Conservation (phyloP, 2,888 invertebrate species). For the Azorinus chamasolen region DNA sequence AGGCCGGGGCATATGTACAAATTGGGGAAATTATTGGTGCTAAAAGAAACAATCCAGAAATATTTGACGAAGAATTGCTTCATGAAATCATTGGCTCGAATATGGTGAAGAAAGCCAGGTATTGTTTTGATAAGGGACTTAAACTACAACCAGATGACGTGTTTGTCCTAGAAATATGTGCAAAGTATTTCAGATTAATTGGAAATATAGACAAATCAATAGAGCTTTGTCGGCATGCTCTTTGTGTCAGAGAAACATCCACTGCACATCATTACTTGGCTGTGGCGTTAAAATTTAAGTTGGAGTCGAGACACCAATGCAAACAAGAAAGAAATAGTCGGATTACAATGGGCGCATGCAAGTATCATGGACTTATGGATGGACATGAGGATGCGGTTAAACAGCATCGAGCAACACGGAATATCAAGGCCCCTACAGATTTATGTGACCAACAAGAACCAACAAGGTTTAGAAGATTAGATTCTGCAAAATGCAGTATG, state of each 20-base stretch:
- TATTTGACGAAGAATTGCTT: no score
- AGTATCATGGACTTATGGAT: slow-evolving; percentile 17
- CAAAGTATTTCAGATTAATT: slow-evolving; percentile 30
- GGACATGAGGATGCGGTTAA: no score
- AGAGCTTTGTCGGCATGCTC: slow-evolving; percentile 17
- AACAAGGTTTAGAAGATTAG: no score
- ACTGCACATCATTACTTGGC: slow-evolving; percentile 35
- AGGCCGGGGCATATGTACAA: slow-evolving; percentile 27
- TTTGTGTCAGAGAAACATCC: slow-evolving; percentile 24
- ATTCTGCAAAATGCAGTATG: no score
- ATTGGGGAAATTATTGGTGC: slow-evolving; percentile 20
- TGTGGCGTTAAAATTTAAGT: slow-evolving; percentile 30
- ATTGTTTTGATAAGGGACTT: slow-evolving; percentile 21
- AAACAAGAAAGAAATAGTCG: background rate
- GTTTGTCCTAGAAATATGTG: slow-evolving; percentile 39
- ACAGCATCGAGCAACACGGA: no score
- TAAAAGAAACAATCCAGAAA: background rate
- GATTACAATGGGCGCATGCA: background rate
- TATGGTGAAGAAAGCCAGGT: background rate
- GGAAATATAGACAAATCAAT: slow-evolving; percentile 14
- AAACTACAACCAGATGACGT: slow-evolving; percentile 5
- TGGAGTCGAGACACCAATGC: slow-evolving; percentile 14
- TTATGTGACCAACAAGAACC: no score
- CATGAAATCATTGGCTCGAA: background rate
- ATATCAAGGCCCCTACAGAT: no score